Percentiles rank a stretch among this genome's conserved stretches.
Evolutionary conservation across 2,888 invertebrate genomes (phyloP).

Genomic region (Allygus modestus): DNA sequence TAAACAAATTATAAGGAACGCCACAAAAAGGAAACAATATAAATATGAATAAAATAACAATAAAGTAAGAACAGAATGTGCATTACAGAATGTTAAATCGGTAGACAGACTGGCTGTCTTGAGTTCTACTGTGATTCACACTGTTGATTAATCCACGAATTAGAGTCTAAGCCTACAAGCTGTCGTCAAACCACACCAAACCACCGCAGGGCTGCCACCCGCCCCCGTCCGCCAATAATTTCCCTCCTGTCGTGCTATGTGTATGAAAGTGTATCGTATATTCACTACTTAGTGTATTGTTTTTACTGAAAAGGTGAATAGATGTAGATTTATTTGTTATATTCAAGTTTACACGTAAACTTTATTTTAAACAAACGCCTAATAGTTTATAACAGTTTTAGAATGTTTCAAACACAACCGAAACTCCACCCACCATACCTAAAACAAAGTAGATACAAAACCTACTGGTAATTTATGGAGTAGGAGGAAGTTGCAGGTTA

Average conservation of each 20-base stretch:
- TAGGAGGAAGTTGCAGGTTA: no score
- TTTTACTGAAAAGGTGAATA: no score
- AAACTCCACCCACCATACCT: no score
- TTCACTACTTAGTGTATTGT: no score
- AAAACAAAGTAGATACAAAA: no score
- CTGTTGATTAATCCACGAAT: constrained; percentile 61
- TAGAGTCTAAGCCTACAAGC: constrained; percentile 68
- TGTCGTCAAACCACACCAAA: constrained; percentile 67
- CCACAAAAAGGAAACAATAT: constrained; percentile 59
- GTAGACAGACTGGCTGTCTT: constrained; percentile 33
- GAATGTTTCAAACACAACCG: no score
- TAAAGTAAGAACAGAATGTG: constrained; percentile 47
- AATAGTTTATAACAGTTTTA: no score
- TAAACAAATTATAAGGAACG: constrained; percentile 60
- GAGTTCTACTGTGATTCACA: constrained; percentile 43
- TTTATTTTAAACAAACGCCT: no score
- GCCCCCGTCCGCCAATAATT: constrained; percentile 10
- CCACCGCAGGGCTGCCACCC: constrained; percentile 55
- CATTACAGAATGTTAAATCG: constrained; percentile 49
- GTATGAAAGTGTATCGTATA: no score
- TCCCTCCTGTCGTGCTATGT: not conserved
- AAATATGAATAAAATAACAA: constrained; percentile 58
- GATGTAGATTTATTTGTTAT: no score
- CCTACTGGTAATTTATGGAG: no score
- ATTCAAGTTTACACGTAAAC: no score